Conservation (phyloP, 2,113 vertebrate genomes). For the Atractosteus spatula region DNA sequence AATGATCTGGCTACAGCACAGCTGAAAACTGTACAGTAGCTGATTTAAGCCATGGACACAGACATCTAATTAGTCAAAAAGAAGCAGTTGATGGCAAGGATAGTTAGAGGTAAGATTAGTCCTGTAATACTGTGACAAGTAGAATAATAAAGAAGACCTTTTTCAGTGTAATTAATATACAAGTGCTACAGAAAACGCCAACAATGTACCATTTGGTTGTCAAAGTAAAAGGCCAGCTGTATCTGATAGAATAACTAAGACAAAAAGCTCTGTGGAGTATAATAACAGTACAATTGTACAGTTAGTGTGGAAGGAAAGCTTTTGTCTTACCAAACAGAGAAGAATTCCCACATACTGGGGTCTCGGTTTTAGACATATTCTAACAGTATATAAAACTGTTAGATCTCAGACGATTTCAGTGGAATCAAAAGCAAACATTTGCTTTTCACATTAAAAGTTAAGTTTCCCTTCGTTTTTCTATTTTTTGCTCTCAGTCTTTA, state of each 20-base stretch:
- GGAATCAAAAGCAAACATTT: no score
- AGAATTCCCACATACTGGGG: no score
- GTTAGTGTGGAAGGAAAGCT: no score
- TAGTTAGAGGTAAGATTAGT: slow-evolving; percentile 8
- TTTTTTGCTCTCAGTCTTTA: no score
- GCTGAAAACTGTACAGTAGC: background rate
- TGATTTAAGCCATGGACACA: background rate
- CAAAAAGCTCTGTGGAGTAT: no score
- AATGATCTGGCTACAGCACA: background rate
- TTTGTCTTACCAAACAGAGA: no score
- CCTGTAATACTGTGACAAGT: slow-evolving; percentile 3
- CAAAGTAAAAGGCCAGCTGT: background rate
- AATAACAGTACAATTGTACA: no score
- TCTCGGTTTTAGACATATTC: no score
- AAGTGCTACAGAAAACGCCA: background rate
- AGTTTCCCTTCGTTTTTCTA: no score
- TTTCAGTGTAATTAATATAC: slow-evolving; percentile 5
- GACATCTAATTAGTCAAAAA: slow-evolving; percentile 13
- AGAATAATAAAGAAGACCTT: slow-evolving; percentile 9
- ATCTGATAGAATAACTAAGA: background rate
- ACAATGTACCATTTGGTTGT: slow-evolving; percentile 4
- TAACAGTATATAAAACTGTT: no score
- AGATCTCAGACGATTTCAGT: no score
- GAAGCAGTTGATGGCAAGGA: slow-evolving; percentile 2
- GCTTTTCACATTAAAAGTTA: no score